Base-by-base conservation (phyloP, 2,797 vertebrate genomes). In the Enteromius thamalakanensis region DNA sequence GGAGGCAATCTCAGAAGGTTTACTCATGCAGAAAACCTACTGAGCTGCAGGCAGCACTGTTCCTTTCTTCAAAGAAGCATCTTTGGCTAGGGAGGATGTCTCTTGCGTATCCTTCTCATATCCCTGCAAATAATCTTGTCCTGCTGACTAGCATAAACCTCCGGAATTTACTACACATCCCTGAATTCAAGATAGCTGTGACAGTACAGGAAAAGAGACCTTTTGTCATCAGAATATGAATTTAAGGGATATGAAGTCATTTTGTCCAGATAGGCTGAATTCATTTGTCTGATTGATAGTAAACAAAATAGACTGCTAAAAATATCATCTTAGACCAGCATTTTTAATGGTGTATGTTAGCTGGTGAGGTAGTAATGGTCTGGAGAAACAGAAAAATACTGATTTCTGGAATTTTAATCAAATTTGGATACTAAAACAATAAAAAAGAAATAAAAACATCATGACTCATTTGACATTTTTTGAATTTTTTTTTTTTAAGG, bases 1-100 rank as follows among this genome's bases (percentile, higher is more conserved):
- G 60, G 17, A 76, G n/a, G 15, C 17, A 49, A 45, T 81, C 58
- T 76, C 62, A 45, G 49, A 75, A n/a, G 47, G 37, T 76, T 82
- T 76, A 42, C 47, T 76, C 47, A 17, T 76, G 71, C 23, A 40
- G 47, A 82, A 76, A 67, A 26, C 62, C 47, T 6, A 64, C 60
- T 21, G 11, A 82, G 45, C 70, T 62, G 53, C 69, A 81, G 53
- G 53, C 68, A 34, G 40, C 40, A 74, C 53, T 49, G 58, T 49
- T 72, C 21, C 40, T 72, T 23, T 82, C 23, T 68, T 65, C 34
- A 76, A 21, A 82, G 6, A 82, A 37, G 14, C 45, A 42, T 29
- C 7, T 75, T 23, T 51, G 42, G 55, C 32, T 53, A 21, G n/a
- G 58, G 23, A 67, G 3, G 51, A 55, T 15, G 17, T 65, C 17